phyloP scores from a whole-genome alignment of 2,888 invertebrate genomes.

The Epirrita christyi region DNA sequence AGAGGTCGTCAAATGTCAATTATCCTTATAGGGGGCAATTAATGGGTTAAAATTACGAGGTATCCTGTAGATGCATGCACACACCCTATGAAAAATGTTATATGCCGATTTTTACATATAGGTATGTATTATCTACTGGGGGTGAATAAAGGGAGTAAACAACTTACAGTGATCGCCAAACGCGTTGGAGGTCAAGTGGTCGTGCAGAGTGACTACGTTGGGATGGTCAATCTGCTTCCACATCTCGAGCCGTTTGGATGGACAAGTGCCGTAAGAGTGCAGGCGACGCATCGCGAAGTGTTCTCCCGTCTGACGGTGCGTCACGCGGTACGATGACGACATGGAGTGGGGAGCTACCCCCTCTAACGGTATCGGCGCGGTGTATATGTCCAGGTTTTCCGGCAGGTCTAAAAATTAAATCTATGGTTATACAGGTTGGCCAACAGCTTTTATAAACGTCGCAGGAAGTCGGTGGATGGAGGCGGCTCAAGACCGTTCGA shows the following conservation, averaged over 20 bases:
- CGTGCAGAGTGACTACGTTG: constrained; percentile 96
- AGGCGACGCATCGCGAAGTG: constrained; percentile 94
- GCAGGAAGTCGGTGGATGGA: no score
- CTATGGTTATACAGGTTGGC: no score
- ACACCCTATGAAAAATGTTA: no score
- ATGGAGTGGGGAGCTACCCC: constrained; percentile 87
- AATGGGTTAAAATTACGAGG: no score
- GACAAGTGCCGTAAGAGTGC: constrained; percentile 92
- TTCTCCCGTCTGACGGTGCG: constrained; percentile 93
- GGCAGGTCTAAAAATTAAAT: constrained; percentile 88
- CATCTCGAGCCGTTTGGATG: constrained; percentile 95
- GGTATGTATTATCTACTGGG: no score
- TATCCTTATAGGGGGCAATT: no score
- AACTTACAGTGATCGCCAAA: constrained; percentile 97
- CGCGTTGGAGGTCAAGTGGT: constrained; percentile 97
- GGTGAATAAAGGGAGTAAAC: no score
- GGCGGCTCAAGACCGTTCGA: no score
- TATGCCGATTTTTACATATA: no score
- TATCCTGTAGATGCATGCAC: no score
- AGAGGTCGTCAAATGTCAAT: no score
- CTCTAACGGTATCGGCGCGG: constrained; percentile 94
- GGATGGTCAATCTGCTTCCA: constrained; percentile 98
- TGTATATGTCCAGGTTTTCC: constrained; percentile 94
- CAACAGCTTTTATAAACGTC: no score
- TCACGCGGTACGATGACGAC: constrained; percentile 95